Conservation (phyloP, 1,140 invertebrate species). For the Drosophila serrata region DNA sequence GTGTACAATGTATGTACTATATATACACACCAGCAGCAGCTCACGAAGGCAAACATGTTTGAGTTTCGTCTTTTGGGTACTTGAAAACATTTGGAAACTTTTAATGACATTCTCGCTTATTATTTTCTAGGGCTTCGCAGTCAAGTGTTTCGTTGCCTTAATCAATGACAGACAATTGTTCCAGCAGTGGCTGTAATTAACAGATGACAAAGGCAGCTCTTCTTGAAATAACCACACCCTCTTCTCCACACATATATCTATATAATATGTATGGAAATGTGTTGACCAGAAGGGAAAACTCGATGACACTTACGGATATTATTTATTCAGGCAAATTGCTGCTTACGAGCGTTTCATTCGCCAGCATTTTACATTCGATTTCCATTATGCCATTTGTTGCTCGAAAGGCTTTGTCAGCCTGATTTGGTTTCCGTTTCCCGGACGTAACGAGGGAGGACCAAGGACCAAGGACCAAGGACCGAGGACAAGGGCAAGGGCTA, state of each 20-base stretch:
- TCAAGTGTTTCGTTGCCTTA: conserved; percentile 28
- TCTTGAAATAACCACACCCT: conserved; percentile 31
- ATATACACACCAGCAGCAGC: neutral
- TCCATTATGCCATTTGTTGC: conserved; percentile 58
- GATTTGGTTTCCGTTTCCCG: conserved; percentile 58
- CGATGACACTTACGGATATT: conserved; percentile 49
- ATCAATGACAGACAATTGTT: conserved; percentile 49
- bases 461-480: too few relatives aligned
- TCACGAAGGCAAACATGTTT: conserved; percentile 25
- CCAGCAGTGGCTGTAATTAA: conserved; percentile 34
- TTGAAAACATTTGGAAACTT: conserved; percentile 55
- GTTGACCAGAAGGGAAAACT: conserved; percentile 37
- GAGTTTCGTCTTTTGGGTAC: conserved; percentile 53
- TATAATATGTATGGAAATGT: neutral
- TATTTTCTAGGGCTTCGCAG: conserved; percentile 28
- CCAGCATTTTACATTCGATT: conserved; percentile 58
- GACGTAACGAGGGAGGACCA: conserved; percentile 13
- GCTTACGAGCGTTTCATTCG: conserved; percentile 47
- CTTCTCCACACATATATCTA: neutral
- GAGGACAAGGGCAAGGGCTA: conserved; percentile 1
- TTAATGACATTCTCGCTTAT: conserved; percentile 62
- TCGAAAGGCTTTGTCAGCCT: conserved; percentile 54
- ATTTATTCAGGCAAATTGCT: conserved; percentile 64
- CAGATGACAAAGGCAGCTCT: conserved; percentile 36
- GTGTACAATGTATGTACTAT: conserved; percentile 4